Evolutionary conservation across 2,113 vertebrate genomes (phyloP).

Genomic region (Baryphthengus martii): DNA sequence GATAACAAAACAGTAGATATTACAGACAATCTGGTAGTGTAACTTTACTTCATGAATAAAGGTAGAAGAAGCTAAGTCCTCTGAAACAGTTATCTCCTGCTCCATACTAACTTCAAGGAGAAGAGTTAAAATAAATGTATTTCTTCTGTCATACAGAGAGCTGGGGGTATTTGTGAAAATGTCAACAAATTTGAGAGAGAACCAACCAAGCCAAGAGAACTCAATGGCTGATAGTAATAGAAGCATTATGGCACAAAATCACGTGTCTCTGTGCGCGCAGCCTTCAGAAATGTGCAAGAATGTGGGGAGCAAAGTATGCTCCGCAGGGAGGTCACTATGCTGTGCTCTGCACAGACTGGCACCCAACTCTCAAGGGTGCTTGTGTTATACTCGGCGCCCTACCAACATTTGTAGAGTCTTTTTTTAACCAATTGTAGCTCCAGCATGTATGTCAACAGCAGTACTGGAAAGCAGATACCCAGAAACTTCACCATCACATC

Average conservation of each 20-base stretch:
- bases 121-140: background rate
- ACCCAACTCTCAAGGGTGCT: background rate
- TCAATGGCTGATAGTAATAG: background rate
- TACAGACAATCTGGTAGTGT: background rate
- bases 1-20: background rate
- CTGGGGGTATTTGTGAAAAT: background rate
- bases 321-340: accelerated
- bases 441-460: background rate
- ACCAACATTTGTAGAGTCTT: accelerated
- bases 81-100: background rate
- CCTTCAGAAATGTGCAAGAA: background rate
- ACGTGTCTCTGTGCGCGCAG: accelerated
- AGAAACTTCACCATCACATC: accelerated
- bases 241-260: background rate
- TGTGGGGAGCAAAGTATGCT: background rate
- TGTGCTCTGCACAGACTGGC: background rate
- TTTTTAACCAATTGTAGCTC: background rate
- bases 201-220: background rate
- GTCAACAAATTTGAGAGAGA: background rate
- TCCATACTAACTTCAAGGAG: background rate
- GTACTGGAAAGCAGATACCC: background rate
- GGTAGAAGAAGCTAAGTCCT: background rate
- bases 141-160: background rate
- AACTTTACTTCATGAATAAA: background rate
- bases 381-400: background rate